Evolutionary conservation across 2,888 invertebrate genomes (phyloP).

Genomic region (Abrostola triplasia): DNA sequence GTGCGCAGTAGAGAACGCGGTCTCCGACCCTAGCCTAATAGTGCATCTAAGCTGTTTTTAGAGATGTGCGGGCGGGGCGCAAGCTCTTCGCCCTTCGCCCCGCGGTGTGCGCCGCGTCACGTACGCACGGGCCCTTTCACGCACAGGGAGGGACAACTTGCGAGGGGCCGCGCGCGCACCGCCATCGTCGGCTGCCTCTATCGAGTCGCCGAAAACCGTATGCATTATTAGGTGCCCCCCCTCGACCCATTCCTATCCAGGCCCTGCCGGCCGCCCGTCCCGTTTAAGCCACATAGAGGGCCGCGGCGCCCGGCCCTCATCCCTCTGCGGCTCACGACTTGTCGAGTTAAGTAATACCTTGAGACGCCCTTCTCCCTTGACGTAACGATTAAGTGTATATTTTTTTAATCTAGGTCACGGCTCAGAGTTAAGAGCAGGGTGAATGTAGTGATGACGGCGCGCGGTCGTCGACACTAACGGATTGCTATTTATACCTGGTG

Average conservation of each 20-base stretch:
- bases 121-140: conserved; percentile 80
- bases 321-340: conserved; percentile 50
- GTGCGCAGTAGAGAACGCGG: conserved; percentile 68
- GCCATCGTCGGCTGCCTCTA: conserved; percentile 68
- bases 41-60: conserved; percentile 73
- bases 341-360: conserved; percentile 41
- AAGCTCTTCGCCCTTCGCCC: conserved; percentile 66
- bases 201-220: conserved; percentile 81
- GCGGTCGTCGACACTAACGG: conserved; percentile 89
- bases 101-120: conserved; percentile 74
- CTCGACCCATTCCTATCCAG: conserved; percentile 59
- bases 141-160: conserved; percentile 66
- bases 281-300: conserved; percentile 60
- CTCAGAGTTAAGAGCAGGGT: conserved; percentile 70
- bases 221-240: conserved; percentile 80
- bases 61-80: conserved; percentile 75
- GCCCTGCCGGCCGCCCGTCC: conserved; percentile 63
- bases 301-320: conserved; percentile 64
- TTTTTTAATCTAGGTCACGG: conserved; percentile 78
- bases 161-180: conserved; percentile 81
- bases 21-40: conserved; percentile 72
- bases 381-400: conserved; percentile 59
- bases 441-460: conserved; percentile 70
- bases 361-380: conserved; percentile 57
- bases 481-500: conserved; percentile 87